Evolutionary conservation across 2,113 vertebrate genomes (phyloP).

Genomic region (Naja naja): DNA sequence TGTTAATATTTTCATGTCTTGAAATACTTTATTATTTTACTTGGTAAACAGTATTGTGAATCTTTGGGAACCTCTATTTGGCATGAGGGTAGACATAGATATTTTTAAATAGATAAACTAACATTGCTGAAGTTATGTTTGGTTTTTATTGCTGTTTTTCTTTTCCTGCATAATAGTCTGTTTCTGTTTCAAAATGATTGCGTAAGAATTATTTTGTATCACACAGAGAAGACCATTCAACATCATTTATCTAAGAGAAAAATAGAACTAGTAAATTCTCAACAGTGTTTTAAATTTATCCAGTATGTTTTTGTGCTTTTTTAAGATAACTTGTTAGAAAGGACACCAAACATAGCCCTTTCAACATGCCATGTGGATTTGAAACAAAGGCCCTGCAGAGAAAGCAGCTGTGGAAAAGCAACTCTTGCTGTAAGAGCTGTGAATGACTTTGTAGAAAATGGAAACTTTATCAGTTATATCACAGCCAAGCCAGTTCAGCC

Average conservation of each 20-base stretch:
- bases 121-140: conserved; percentile 22
- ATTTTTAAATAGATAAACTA: background rate
- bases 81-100: background rate
- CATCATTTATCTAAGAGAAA: background rate
- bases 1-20: background rate
- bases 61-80: background rate
- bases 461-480: conserved; percentile 63
- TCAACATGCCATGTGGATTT: conserved; percentile 75
- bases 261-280: background rate
- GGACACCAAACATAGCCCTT: conserved; percentile 66
- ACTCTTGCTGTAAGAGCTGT: conserved; percentile 68
- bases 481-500: conserved; percentile 10
- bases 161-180: conserved; percentile 39
- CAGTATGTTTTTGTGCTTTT: background rate
- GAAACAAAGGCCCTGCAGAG: conserved; percentile 48
- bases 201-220: conserved; percentile 13
- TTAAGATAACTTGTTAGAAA: conserved; percentile 57
- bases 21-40: background rate
- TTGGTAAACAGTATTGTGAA: background rate
- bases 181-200: conserved; percentile 52
- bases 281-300: background rate
- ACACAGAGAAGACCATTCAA: conserved; percentile 5
- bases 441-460: conserved; percentile 74
- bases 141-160: conserved; percentile 46
- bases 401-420: conserved; percentile 63